Base-by-base conservation (phyloP, 2,113 vertebrate genomes). In the Pleuronectes platessa region DNA sequence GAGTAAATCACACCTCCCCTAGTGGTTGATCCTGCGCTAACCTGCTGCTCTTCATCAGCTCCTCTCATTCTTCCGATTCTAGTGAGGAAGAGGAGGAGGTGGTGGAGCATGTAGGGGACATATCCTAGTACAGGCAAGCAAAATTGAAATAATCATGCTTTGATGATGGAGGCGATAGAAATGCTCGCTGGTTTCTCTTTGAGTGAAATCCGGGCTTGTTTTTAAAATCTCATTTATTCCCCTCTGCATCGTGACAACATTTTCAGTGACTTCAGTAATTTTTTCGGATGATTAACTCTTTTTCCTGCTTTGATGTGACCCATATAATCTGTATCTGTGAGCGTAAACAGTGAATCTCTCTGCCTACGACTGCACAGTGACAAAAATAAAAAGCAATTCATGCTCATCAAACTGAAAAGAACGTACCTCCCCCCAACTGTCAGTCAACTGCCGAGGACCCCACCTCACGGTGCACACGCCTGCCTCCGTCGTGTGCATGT, bases 381-480 rank as follows among this genome's bases (percentile, higher is more conserved):
- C 4, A 49, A 31, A 18, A 49, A 42, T 13, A 12, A 49, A 49
- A 17, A 49, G 4, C 7, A 15, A 49, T 49, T 45, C 31, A 7
- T 31, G 31, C 31, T 31, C 31, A 31, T 31, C 31, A 7, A 31
- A 31, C 42, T 45, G 11, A 6, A 51, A 51, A 51, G 18, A 20
- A 54, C 31, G n/a, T n/a, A 56, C 68, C 45, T 53, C 35, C n/a
- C n/a, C 45, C 65, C 51, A 62, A 24, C 26, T 18, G 12, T 79
- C 63, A 73, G 54, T 79, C 71, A 77, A 21, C 26, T 6, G 6
- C 82, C 68, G 13, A 68, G 49, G 65, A 77, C 68, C 75, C 42
- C 79, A 78, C 64, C 59, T 88, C 74, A 77, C 21, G 65, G 63
- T 61, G 15, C 63, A 17, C 54, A 35, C 68, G n/a, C 27, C 27